Conservation (phyloP, 2,888 invertebrate species). For the Alsophila aescularia region DNA sequence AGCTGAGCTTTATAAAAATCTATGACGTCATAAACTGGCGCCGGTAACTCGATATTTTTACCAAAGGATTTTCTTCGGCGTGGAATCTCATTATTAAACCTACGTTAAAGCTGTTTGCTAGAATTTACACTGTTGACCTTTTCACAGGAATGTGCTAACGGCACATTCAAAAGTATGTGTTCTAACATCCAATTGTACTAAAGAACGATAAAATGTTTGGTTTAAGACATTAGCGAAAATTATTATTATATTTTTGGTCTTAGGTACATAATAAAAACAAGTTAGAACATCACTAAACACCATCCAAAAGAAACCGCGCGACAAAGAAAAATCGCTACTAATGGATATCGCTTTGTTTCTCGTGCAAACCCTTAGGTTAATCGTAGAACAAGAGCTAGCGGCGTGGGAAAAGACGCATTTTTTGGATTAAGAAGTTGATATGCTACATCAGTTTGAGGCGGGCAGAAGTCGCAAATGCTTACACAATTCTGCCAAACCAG, state of each 20-base stretch:
- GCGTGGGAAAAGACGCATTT: neutral
- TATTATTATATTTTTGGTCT: too few species aligned
- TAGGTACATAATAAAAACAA: too few species aligned
- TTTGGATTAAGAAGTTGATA: too few species aligned
- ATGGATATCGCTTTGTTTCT: slow-evolving; percentile 42
- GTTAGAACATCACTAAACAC: neutral
- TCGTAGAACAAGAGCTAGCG: neutral
- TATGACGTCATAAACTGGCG: neutral
- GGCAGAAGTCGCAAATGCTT: too few species aligned
- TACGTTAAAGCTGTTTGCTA: neutral
- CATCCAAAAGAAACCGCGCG: neutral
- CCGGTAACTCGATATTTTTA: slow-evolving; percentile 7
- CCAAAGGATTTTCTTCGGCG: neutral
- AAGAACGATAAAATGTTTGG: too few species aligned
- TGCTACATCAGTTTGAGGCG: too few species aligned
- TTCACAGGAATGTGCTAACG: neutral
- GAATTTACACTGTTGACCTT: neutral
- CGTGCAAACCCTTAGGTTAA: slow-evolving; percentile 20
- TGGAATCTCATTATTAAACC: neutral
- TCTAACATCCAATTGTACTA: neutral
- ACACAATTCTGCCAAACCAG: too few species aligned
- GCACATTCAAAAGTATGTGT: neutral
- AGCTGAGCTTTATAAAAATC: neutral
- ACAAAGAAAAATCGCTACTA: slow-evolving; percentile 36
- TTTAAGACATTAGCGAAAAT: too few species aligned